Evolutionary conservation across 2,888 invertebrate species (phyloP).

Genomic region (Eulithis testata): DNA sequence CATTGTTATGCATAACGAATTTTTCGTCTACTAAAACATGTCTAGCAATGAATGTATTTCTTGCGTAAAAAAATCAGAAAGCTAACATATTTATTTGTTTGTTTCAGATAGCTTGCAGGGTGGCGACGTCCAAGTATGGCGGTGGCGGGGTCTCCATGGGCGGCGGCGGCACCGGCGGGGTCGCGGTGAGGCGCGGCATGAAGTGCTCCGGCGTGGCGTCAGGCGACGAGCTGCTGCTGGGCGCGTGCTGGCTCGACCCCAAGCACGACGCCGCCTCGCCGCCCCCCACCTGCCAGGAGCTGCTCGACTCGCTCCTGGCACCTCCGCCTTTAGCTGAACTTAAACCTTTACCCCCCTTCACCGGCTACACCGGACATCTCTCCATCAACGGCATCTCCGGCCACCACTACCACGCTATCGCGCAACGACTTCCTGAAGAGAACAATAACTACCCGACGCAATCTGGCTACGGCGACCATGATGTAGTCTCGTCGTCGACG

Average conservation of each 20-base stretch:
- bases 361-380: conserved; percentile 93
- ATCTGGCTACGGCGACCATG: conserved; percentile 87
- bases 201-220: conserved; percentile 81
- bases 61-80: not conserved
- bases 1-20: not conserved
- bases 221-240: conserved; percentile 88
- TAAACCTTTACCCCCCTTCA: conserved; percentile 93
- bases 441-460: conserved; percentile 88
- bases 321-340: conserved; percentile 91
- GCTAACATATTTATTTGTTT: conserved; percentile 42
- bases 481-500: conserved; percentile 90
- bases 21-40: no score
- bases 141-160: conserved; percentile 77
- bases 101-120: conserved; percentile 78
- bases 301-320: conserved; percentile 88
- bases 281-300: conserved; percentile 84
- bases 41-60: not conserved
- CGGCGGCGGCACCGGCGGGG: conserved; percentile 67
- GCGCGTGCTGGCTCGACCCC: conserved; percentile 89
- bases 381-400: conserved; percentile 95
- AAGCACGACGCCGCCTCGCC: conserved; percentile 77
- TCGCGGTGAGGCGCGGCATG: conserved; percentile 84
- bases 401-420: conserved; percentile 94
- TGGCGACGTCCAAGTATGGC: conserved; percentile 83
- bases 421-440: conserved; percentile 89